Conservation (phyloP, 2,888 invertebrate genomes). For the Lochmaea capreae region DNA sequence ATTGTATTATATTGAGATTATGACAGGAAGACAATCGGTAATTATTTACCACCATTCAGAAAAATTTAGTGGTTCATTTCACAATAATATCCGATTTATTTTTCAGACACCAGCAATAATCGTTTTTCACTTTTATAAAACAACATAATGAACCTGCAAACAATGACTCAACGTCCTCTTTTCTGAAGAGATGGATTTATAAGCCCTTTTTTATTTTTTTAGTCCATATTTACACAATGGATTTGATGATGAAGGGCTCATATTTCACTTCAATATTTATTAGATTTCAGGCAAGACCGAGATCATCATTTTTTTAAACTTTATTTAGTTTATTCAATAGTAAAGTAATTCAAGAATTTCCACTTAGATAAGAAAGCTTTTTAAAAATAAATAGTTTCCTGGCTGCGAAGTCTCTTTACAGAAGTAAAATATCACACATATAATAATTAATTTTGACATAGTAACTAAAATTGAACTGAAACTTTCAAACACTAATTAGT, state of each 20-base stretch:
- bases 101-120: conserved; percentile 34
- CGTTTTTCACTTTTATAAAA: conserved; percentile 34
- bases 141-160: conserved; percentile 37
- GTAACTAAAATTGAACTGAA: no score
- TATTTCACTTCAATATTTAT: conserved; percentile 54
- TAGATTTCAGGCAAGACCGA: conserved; percentile 47
- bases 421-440: no score
- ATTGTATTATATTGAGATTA: conserved; percentile 19
- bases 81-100: conserved; percentile 32
- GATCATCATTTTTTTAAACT: neutral
- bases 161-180: conserved; percentile 42
- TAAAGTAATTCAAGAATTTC: neutral
- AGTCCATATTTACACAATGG: conserved; percentile 57
- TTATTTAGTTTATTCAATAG: neutral
- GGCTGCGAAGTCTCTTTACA: no score
- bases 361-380: neutral
- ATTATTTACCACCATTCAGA: conserved; percentile 25
- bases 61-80: conserved; percentile 29
- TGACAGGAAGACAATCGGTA: conserved; percentile 24
- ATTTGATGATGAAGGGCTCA: conserved; percentile 55
- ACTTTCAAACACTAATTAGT: no score
- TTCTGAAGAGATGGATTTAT: conserved; percentile 57
- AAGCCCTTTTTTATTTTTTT: conserved; percentile 59
- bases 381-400: neutral
- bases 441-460: no score